Evolutionary conservation across 2,113 vertebrate genomes (phyloP).

Genomic region (Apteryx mantelli): DNA sequence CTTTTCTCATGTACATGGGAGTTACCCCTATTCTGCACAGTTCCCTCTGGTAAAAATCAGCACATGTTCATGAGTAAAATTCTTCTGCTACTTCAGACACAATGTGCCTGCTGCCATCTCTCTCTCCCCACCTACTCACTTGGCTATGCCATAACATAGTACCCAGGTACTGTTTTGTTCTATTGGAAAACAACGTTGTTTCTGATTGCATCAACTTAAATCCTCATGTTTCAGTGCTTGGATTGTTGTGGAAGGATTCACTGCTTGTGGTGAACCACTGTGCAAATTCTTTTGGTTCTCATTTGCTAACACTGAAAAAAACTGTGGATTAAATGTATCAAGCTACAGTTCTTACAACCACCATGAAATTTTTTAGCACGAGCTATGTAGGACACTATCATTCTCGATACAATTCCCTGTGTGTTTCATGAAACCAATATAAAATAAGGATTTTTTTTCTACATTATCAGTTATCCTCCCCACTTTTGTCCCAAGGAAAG

Average conservation of each 20-base stretch:
- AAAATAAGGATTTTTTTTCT: background rate
- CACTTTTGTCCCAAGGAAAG: background rate
- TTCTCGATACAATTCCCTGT: background rate
- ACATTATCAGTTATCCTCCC: background rate
- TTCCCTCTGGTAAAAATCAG: background rate
- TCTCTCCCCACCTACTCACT: background rate
- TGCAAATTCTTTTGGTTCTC: background rate
- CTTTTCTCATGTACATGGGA: background rate
- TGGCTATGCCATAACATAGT: background rate
- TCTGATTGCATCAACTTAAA: background rate
- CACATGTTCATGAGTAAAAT: background rate
- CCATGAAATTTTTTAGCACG: background rate
- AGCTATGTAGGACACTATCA: background rate
- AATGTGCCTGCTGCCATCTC: background rate
- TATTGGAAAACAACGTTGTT: background rate
- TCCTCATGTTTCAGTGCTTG: background rate
- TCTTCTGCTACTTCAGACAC: background rate
- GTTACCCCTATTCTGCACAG: background rate
- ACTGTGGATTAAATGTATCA: background rate
- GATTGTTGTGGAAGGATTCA: background rate
- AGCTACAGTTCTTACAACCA: background rate
- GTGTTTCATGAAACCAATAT: background rate
- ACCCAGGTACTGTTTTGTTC: accelerated
- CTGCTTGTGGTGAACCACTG: background rate
- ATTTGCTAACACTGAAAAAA: slow-evolving; percentile 2